Base-by-base conservation (phyloP, 2,888 invertebrate species). In the Mactromeris polynyma region DNA sequence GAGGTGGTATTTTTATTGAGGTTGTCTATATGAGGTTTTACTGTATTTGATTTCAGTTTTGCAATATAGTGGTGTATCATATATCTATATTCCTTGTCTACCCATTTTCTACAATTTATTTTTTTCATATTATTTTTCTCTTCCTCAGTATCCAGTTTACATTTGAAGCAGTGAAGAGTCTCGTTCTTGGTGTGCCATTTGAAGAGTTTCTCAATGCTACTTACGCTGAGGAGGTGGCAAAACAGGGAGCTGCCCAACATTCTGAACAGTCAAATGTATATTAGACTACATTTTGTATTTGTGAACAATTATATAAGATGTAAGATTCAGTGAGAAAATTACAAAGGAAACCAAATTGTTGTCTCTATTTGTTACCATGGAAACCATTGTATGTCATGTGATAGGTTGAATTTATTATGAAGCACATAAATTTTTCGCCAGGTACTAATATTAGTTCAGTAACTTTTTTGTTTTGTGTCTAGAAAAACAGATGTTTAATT, bases 171-270 rank as follows among this genome's bases (percentile, higher is more conserved):
- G 54, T 95, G 40, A 88, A 90, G 64, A 95, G 95, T 84, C 87
- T 96, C 2, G 54, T 93, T 36, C 94, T 93, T 11, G 93, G 94
- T 21, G 79, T 93, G 58, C 89, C 94, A 26, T 96, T 95, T 90
- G 93, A 92, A 69, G 93, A 92, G 2, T 94, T 93, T 84, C 89
- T 95, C 19, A 93, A 94, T 85, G 89, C 81, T 19, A 93, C 93
- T 9, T 90, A 93, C 83, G 81, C 83, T 1, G 89, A 84, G 19
- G 84, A 84, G 40, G 17, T 83, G 46, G 42, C 83, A 0, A 83
- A 83, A 40, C 38, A 40, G n/a, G 73, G 83, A 6, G 26, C 64
- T n/a, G 26, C n/a, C 79, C 83, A 83, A 4, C 84, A 84, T 54
- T 36, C 78, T 6, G 84, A 84, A 84, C 84, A 84, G 26, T 26